A percentile compares a stretch with the other conserved stretches of the same genome.
Conservation (phyloP, 2,888 invertebrate genomes). For the Sarcophaga caerulescens region DNA sequence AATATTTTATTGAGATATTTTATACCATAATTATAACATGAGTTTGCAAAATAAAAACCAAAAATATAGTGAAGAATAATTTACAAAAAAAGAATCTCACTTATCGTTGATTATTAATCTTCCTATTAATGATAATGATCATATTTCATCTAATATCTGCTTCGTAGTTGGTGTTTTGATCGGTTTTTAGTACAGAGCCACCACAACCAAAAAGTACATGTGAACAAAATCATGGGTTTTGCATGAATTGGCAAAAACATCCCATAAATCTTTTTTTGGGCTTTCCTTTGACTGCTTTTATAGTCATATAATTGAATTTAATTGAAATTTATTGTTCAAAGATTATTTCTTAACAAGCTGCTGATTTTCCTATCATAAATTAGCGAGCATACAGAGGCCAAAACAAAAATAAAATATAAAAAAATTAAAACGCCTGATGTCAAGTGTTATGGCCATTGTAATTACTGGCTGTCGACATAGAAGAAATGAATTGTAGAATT, state of each 20-base stretch:
- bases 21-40: conserved; percentile 47
- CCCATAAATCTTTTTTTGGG: conserved; percentile 8
- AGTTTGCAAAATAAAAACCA: conserved; percentile 11
- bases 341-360: conserved; percentile 38
- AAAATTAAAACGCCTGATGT: conserved; percentile 15
- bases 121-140: conserved; percentile 48
- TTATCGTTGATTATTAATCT: conserved; percentile 41
- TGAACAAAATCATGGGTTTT: conserved; percentile 44
- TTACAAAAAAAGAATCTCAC: background rate
- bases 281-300: background rate
- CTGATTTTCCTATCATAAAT: conserved; percentile 42
- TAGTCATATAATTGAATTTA: conserved; percentile 56
- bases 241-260: conserved; percentile 56
- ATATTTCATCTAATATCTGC: conserved; percentile 43
- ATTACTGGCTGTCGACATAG: background rate
- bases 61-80: background rate
- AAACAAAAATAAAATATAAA: too few species aligned
- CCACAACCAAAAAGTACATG: background rate
- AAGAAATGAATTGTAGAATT: conserved; percentile 35
- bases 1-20: conserved; percentile 39
- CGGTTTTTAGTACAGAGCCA: background rate
- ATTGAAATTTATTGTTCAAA: conserved; percentile 46
- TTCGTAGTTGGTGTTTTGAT: background rate
- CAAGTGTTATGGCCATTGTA: conserved; percentile 22
- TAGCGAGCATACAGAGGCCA: conserved; percentile 5